Conservation (phyloP, 1,140 invertebrate species). For the Neoseiulus cucumeris region DNA sequence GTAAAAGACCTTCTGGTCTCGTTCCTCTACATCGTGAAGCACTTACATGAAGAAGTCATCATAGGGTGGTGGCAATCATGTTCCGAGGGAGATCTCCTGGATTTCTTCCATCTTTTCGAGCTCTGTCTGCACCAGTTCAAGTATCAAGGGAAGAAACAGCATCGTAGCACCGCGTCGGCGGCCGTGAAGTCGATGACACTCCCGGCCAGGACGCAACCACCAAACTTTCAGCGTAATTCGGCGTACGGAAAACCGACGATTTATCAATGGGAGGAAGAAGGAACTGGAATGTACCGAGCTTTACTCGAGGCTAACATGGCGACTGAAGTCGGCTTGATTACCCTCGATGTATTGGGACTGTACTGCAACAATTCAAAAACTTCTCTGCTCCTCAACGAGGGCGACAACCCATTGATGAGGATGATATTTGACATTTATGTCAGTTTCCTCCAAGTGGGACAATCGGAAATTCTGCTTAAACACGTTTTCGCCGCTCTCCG, state of each 20-base stretch:
- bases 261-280: conserved; percentile 16
- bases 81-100: conserved; percentile 45
- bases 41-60: conserved; percentile 66
- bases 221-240: conserved; percentile 18
- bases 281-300: conserved; percentile 33
- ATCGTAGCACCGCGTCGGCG: conserved; percentile 32
- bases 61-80: conserved; percentile 74
- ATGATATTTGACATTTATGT: conserved; percentile 62
- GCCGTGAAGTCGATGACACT: conserved; percentile 40
- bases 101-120: conserved; percentile 50
- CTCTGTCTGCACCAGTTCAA: conserved; percentile 65
- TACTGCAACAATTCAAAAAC: conserved; percentile 58
- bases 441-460: conserved; percentile 62
- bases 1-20: conserved; percentile 70
- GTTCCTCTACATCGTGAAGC: conserved; percentile 73
- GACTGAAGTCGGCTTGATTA: conserved; percentile 67
- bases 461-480: conserved; percentile 67
- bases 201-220: conserved; percentile 42
- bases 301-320: conserved; percentile 65
- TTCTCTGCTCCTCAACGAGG: conserved; percentile 39
- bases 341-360: conserved; percentile 60
- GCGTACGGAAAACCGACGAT: neutral
- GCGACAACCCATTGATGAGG: conserved; percentile 52
- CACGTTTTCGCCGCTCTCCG: conserved; percentile 74
- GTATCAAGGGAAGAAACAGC: conserved; percentile 58